These are phyloP conservation scores for Eulemur rubriventer DNA, from an alignment of 2,797 vertebrate species.

Conservation along the genomic window DNA sequence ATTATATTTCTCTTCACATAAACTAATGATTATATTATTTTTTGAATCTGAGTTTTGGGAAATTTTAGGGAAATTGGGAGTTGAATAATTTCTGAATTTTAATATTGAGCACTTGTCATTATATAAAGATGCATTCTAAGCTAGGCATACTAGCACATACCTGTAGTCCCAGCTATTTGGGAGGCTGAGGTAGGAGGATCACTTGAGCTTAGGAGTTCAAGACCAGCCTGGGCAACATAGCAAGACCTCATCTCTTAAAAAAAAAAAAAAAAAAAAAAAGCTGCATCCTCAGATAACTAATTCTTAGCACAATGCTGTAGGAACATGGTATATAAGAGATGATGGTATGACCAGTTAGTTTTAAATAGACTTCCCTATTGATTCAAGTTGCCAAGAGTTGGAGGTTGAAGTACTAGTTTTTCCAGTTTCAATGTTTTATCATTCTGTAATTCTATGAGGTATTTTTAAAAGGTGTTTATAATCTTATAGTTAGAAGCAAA, in stretches of 20 bases:
- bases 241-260: not conserved
- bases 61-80: not conserved
- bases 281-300: not conserved
- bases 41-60: not conserved
- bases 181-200: too few relatives aligned
- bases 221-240: too few relatives aligned
- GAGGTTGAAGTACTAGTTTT: conserved; percentile 38
- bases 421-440: conserved; percentile 28
- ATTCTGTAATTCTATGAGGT: conserved; percentile 35
- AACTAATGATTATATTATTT: not conserved
- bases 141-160: not conserved
- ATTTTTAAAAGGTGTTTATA: not conserved
- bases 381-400: conserved; percentile 17
- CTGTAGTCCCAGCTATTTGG: not conserved
- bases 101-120: not conserved
- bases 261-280: too few relatives aligned
- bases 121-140: not conserved
- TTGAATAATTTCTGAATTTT: not conserved
- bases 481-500: conserved; percentile 24
- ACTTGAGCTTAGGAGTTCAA: too few relatives aligned
- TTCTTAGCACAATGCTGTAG: conserved; percentile 1
- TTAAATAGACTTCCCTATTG: conserved; percentile 9
- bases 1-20: not conserved
- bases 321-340: not conserved
- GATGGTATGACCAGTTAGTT: not conserved